Evolutionary conservation across 2,797 vertebrate genomes (phyloP).

Genomic region (Erethizon dorsatum): DNA sequence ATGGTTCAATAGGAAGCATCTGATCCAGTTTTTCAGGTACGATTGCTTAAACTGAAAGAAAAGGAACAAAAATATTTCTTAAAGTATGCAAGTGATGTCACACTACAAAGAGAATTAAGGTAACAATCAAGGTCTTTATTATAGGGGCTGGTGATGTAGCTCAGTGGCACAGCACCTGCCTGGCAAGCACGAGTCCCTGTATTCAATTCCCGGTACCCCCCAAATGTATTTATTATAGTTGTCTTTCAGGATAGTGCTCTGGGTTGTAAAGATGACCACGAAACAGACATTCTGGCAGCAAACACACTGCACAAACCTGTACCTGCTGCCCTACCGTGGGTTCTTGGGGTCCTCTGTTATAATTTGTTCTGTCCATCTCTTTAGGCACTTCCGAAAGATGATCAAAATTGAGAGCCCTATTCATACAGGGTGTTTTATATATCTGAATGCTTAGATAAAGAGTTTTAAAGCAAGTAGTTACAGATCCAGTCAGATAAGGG

Average conservation of each 20-base stretch:
- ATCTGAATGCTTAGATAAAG: constrained; percentile 32
- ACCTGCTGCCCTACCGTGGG: accelerated
- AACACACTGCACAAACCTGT: background rate
- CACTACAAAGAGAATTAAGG: background rate
- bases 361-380: constrained; percentile 13
- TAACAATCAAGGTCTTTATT: background rate
- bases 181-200: too few relatives aligned
- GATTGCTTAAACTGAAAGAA: constrained; percentile 1
- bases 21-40: background rate
- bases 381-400: constrained; percentile 27
- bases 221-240: background rate
- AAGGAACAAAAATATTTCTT: background rate
- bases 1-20: background rate
- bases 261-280: background rate
- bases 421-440: background rate
- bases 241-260: background rate
- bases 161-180: too few relatives aligned
- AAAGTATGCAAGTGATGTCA: background rate
- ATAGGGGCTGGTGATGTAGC: too few relatives aligned
- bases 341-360: background rate
- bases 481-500: constrained; percentile 23
- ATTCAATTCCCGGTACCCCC: too few relatives aligned
- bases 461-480: constrained; percentile 52
- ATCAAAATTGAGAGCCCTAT: constrained; percentile 7
- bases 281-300: background rate